Base-by-base conservation (phyloP, 2,888 invertebrate species). In the Cancer borealis region DNA sequence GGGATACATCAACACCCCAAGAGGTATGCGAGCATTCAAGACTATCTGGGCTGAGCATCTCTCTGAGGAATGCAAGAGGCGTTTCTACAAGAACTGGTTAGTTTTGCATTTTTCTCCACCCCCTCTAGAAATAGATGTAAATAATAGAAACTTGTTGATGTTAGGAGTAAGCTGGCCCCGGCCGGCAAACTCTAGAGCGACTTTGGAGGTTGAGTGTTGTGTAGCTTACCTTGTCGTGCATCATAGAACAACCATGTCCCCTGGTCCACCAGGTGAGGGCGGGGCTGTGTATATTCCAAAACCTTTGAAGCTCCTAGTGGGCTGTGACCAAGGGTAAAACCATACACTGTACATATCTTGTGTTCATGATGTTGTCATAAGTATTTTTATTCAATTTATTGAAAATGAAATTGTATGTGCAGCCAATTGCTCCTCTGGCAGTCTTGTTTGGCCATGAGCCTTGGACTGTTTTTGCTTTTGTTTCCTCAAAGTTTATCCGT, bases 61-160 rank as follows among this genome's bases (percentile, higher is more conserved):
- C 96, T 98, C 99, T 88, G 99, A 99, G 97, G 99, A 99, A 96
- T 99, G 99, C 97, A 98, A 98, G 96, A 98, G 99, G 96, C 98
- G 99, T 96, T 99, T 99, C 97, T 99, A 99, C 97, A 99, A 99
- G 97, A 99, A 99, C 97, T 99, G 99, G 99, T 99, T 97, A 97
- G 97, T 97, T 88, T 66, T 54, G 6, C 47, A 39, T 6, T 91
- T 54, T 0, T 46, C 21, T 66, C 21, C 66, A 66, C 66, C 8
- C 4, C 66, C 66, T 17, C 21, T 66, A 0, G 54, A 54, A 60
- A 21, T 60, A 60, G 54, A 3, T 12, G 30, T 12, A 14, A 0
- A 39, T 89, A 4, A 5, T 21, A 5, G 3, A 89, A 39, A 47
- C 30, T n/a, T 12, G 2, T 49, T 89, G 88, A 89, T 89, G 88